A percentile compares a stretch with the other conserved stretches of the same genome.
Evolutionary conservation across 2,888 invertebrate genomes (phyloP).

Genomic region (Hypomecis atomaria): DNA sequence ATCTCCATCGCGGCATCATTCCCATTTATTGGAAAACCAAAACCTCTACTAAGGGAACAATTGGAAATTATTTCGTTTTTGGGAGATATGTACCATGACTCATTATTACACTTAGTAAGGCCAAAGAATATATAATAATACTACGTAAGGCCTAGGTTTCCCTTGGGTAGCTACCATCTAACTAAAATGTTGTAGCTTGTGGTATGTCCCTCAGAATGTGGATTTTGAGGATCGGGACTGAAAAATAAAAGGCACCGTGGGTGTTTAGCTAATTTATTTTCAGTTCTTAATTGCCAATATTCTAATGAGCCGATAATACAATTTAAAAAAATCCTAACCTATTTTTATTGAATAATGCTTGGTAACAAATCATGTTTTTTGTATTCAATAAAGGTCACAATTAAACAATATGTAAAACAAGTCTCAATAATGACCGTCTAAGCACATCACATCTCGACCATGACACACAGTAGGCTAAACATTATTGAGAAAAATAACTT

Average conservation of each 20-base stretch:
- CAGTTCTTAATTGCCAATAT: slow-evolving; percentile 85
- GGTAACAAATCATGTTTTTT: slow-evolving; percentile 82
- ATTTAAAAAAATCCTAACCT: slow-evolving; percentile 81
- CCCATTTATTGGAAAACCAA: too few species aligned
- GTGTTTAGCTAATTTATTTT: slow-evolving; percentile 84
- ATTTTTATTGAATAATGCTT: slow-evolving; percentile 83
- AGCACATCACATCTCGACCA: slow-evolving; percentile 48
- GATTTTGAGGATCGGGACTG: too few species aligned
- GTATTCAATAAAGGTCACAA: slow-evolving; percentile 80
- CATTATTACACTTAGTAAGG: too few species aligned
- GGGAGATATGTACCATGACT: too few species aligned
- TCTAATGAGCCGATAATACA: slow-evolving; percentile 85
- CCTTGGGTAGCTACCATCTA: too few species aligned
- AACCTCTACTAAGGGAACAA: too few species aligned
- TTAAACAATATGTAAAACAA: slow-evolving; percentile 77
- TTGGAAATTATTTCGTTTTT: too few species aligned
- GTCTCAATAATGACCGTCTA: slow-evolving; percentile 68
- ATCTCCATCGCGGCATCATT: too few species aligned
- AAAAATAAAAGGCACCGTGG: slow-evolving; percentile 56
- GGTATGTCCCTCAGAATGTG: too few species aligned
- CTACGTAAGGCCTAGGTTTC: too few species aligned
- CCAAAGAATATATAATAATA: too few species aligned
- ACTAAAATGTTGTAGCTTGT: too few species aligned
- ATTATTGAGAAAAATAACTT: slow-evolving; percentile 78
- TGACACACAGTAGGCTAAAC: slow-evolving; percentile 48